Base-by-base conservation (phyloP, 2,797 vertebrate genomes). In the Sebastolobus alascanus region DNA sequence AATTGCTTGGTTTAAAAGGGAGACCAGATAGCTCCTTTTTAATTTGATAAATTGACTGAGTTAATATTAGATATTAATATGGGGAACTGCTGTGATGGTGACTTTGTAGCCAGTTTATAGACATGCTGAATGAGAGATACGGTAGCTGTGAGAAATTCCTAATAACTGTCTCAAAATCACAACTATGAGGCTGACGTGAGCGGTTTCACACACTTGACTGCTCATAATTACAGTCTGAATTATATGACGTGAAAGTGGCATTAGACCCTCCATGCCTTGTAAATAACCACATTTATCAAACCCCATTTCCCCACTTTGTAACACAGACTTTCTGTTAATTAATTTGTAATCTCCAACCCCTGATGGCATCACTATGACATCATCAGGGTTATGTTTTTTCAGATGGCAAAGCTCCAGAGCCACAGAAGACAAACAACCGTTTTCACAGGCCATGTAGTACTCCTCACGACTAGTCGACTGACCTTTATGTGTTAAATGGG, bases 11-110 rank as follows among this genome's bases (percentile, higher is more conserved):
- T 56, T 56, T 56, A 63, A 22, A 63, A 73, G 22, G 14, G 59
- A 54, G 33, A 74, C 33, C 60, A 64, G 33, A 65, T 22, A 31
- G 5, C 12, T 75, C 11, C 5, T 38, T 64, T 74, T 74, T 55
- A 63, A 65, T 55, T 38, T 10, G 46, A 22, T 50, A 46, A 46
- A 73, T 12, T 54, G 43, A 50, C n/a, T 35, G 4, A 64, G 10
- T 38, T 27, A 16, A 35, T 33, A 5, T 66, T 29, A 20, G 4
- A 27, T 66, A 46, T 46, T 66, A 18, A 46, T 43, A 29, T 25
- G 46, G 6, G 64, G 18, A 50, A 1, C 5, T 67, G 25, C 43
- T n/a, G 2, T 37, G n/a, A 55, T 25, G 18, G 43, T 52, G 46
- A 37, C 60, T 68, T 33, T 68, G 5, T 14, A 16, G 50, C 61